Evolutionary conservation across 1,140 invertebrate species (phyloP).

Genomic region (Hycleus cichorii): DNA sequence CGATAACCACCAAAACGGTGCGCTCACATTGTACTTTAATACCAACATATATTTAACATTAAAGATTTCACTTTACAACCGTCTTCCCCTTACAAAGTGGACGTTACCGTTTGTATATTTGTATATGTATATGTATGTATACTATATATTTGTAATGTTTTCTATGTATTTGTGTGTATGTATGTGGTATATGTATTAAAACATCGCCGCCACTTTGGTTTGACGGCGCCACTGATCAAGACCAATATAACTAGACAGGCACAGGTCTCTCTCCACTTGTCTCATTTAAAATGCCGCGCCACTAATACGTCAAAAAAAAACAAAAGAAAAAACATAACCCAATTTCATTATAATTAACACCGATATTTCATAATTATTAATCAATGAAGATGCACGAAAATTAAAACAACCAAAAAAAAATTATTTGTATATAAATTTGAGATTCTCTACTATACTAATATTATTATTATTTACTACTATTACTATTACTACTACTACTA

Average conservation of each 20-base stretch:
- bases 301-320: background rate
- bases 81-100: slow-evolving; percentile 33
- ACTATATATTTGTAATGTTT: too few relatives aligned
- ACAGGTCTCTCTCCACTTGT: slow-evolving; percentile 18
- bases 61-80: slow-evolving; percentile 35
- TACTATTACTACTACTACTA: background rate
- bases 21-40: slow-evolving; percentile 22
- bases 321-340: too few relatives aligned
- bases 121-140: too few relatives aligned
- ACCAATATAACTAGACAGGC: background rate
- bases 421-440: too few relatives aligned
- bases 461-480: too few relatives aligned
- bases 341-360: too few relatives aligned
- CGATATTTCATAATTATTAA: too few relatives aligned
- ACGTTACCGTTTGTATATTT: slow-evolving; percentile 18
- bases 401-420: too few relatives aligned
- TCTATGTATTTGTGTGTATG: too few relatives aligned
- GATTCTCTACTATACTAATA: too few relatives aligned
- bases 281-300: background rate
- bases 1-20: background rate
- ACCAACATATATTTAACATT: slow-evolving; percentile 18
- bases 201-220: slow-evolving; percentile 1
- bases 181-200: too few relatives aligned
- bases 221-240: slow-evolving; percentile 30
- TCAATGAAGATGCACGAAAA: too few relatives aligned